Percentiles rank a stretch among this genome's conserved stretches.
Evolutionary conservation across 2,888 invertebrate species (phyloP).

Genomic region (Mythimna impura): DNA sequence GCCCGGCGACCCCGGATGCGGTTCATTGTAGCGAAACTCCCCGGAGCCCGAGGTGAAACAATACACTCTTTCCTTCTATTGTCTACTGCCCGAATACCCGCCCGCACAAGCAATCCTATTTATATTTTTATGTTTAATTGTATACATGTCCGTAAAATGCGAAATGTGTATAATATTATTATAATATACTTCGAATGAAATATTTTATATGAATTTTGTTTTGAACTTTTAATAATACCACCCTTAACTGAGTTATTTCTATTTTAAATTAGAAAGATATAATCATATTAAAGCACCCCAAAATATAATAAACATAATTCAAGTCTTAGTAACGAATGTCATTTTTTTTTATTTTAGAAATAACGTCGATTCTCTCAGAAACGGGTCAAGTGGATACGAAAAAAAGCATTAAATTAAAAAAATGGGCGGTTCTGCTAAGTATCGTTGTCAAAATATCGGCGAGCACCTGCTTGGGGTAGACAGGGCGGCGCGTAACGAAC

Average conservation of each 20-base stretch:
- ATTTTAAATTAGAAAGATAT: conserved; percentile 67
- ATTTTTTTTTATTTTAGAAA: conserved; percentile 71
- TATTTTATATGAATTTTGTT: conserved; percentile 31
- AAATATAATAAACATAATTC: conserved; percentile 68
- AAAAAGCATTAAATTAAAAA: conserved; percentile 83
- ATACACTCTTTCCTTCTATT: conserved; percentile 89
- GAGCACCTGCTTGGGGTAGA: conserved; percentile 84
- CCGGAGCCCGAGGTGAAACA: conserved; percentile 87
- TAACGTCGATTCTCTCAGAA: conserved; percentile 79
- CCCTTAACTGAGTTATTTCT: conserved; percentile 46
- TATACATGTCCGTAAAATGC: conserved; percentile 55
- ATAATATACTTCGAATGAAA: conserved; percentile 44
- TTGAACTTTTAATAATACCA: conserved; percentile 32
- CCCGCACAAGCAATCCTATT: conserved; percentile 70
- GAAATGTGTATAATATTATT: conserved; percentile 51
- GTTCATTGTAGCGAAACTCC: conserved; percentile 90
- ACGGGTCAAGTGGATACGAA: conserved; percentile 83
- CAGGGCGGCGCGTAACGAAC: conserved; percentile 85
- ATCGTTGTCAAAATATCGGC: conserved; percentile 89
- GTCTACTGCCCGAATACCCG: conserved; percentile 73
- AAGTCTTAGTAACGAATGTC: conserved; percentile 73
- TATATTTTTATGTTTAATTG: conserved; percentile 59
- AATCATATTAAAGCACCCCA: conserved; percentile 67
- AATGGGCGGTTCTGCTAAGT: conserved; percentile 88
- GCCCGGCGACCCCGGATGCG: conserved; percentile 85